phyloP scores from a whole-genome alignment of 2,888 invertebrate species.

The Himalopsyche japonica region DNA sequence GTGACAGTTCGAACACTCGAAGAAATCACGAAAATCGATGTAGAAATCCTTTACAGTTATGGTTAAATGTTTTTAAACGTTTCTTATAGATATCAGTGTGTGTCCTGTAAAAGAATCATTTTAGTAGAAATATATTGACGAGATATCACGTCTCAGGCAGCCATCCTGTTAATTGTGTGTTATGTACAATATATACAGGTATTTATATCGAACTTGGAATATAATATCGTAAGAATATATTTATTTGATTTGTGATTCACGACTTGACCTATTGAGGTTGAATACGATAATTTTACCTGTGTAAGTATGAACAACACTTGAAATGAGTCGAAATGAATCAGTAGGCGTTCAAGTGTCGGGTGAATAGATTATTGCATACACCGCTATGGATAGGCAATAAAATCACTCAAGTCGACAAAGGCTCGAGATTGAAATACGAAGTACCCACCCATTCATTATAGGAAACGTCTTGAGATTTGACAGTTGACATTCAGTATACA shows the following conservation, averaged over 20 bases:
- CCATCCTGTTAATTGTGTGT: too few relatives aligned
- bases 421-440: neutral
- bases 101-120: too few relatives aligned
- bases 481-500: neutral
- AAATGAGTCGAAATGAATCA: neutral
- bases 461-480: neutral
- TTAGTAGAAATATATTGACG: too few relatives aligned
- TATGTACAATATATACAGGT: too few relatives aligned
- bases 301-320: neutral
- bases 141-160: too few relatives aligned
- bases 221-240: neutral
- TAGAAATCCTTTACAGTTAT: too few relatives aligned
- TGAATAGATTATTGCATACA: neutral
- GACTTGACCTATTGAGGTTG: neutral
- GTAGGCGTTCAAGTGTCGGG: neutral
- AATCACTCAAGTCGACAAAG: neutral
- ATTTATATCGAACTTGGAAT: too few relatives aligned
- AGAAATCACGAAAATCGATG: too few relatives aligned
- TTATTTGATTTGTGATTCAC: neutral
- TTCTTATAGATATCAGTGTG: too few relatives aligned
- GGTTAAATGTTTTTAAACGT: too few relatives aligned
- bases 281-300: neutral
- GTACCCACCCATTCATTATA: neutral
- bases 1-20: too few relatives aligned
- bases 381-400: neutral